Conservation (phyloP, 2,888 invertebrate genomes). For the Epirrhoe alternata region DNA sequence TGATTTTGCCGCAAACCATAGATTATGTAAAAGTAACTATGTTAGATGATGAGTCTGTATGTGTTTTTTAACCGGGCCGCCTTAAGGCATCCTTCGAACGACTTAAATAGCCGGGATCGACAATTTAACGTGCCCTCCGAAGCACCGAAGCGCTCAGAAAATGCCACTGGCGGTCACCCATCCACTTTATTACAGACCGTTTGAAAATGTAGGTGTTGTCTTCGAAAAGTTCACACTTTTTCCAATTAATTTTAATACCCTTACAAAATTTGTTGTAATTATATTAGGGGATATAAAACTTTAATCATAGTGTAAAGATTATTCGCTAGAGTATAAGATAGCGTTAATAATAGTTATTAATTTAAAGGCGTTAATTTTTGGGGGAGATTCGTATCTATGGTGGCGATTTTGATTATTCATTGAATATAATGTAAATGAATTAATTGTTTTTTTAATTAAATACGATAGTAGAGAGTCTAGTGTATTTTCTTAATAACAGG, state of each 20-base stretch:
- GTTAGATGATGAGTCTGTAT: not conserved
- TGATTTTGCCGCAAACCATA: conserved; percentile 4
- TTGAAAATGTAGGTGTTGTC: too few relatives aligned
- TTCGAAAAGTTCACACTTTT: too few relatives aligned
- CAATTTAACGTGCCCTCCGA: too few relatives aligned
- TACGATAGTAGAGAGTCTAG: not conserved
- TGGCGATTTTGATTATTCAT: conserved; percentile 42
- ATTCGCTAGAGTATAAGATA: conserved; percentile 19
- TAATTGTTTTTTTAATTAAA: conserved; percentile 44
- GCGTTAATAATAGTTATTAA: conserved; percentile 40
- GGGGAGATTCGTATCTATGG: conserved; percentile 41
- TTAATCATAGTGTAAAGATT: conserved; percentile 19
- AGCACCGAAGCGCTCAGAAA: too few relatives aligned
- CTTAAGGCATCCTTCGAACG: too few relatives aligned
- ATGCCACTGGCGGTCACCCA: too few relatives aligned
- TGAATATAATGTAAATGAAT: conserved; percentile 34
- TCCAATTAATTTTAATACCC: too few relatives aligned
- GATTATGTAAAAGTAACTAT: not conserved
- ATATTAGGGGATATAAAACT: conserved; percentile 11
- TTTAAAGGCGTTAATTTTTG: conserved; percentile 32
- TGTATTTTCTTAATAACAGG: not conserved
- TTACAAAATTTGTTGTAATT: not conserved
- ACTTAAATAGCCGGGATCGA: too few relatives aligned
- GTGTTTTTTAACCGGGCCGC: too few relatives aligned
- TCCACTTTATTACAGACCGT: too few relatives aligned